These are phyloP conservation scores for Miltochrista miniata DNA, from an alignment of 2,888 invertebrate genomes.

Conservation along the genomic window DNA sequence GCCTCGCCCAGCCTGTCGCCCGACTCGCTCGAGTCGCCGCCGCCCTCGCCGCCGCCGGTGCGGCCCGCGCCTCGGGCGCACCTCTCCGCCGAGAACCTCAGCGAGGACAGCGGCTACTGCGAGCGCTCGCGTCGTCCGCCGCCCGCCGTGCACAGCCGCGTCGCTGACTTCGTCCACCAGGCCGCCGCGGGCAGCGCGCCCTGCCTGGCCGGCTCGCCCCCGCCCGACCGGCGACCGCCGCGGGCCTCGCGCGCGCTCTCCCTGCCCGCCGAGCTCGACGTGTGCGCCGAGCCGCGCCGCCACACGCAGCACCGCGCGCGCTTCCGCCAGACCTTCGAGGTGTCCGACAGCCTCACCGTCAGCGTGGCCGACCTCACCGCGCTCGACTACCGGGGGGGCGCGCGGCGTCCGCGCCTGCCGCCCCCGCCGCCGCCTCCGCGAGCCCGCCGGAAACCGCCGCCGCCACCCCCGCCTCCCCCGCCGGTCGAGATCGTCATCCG, in stretches of 20 bases:
- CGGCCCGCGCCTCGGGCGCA: constrained; percentile 70
- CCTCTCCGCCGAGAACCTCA: constrained; percentile 90
- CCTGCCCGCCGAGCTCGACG: constrained; percentile 87
- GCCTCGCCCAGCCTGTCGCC: constrained; percentile 75
- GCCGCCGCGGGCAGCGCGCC: constrained; percentile 71
- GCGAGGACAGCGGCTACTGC: constrained; percentile 91
- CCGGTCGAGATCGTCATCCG: constrained; percentile 46
- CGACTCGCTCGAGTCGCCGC: constrained; percentile 76
- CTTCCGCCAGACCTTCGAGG: constrained; percentile 76
- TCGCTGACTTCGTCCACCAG: constrained; percentile 65
- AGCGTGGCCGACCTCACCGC: constrained; percentile 86
- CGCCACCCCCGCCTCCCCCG: constrained; percentile 51
- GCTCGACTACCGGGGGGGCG: constrained; percentile 79
- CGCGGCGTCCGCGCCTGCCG: constrained; percentile 67
- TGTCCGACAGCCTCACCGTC: constrained; percentile 80
- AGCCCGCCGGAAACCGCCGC: constrained; percentile 41
- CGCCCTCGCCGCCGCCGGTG: constrained; percentile 67
- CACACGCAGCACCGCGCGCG: constrained; percentile 64
- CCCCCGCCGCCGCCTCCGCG: constrained; percentile 64
- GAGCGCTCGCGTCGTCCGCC: constrained; percentile 79
- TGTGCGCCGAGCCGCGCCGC: constrained; percentile 77
- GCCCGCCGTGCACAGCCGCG: constrained; percentile 55
- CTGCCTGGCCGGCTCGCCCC: constrained; percentile 61
- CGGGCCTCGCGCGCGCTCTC: constrained; percentile 74
- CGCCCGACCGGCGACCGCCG: constrained; percentile 62